Evolutionary conservation across 2,888 invertebrate genomes (phyloP), one percentile per base, ranked within the genome.

Genomic region (Troides helena): DNA sequence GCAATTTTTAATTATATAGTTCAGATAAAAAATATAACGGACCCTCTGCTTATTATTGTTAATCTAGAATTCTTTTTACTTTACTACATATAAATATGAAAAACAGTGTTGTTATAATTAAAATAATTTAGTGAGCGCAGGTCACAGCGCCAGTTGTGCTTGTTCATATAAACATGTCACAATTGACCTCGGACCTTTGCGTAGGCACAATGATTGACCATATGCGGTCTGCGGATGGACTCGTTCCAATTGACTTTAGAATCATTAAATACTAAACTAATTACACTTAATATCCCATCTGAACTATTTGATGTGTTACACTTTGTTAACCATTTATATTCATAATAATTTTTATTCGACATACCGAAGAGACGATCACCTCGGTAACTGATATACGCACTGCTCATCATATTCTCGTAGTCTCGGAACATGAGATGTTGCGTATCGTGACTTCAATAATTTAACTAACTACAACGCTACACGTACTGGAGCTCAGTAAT

Each of bases 191-290:
- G 74, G 73, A 63, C 62, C 68, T 67, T 64, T 73, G 88, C 87
- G 90, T 90, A 84, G 92, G 90, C 87, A 74, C 85, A 85, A 85
- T 81, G 85, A 79, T 79, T 81, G 67, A 64, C 90, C 88, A 79
- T 87, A 87, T 81, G 78, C 67, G 85, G 84, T 72, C 67, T 73
- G 72, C 77, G 80, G 86, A 87, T 85, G 87, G 85, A 83, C 87
- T 81, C 77, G 80, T 76, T 78, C 78, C 81, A 84, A 85, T 85
- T 87, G 82, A 85, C 81, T 82, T 79, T 46, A 46, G 76, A 76
- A 63, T 60, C 30, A 65, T 65, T 62, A 67, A 68, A 71, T 62
- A 46, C 53, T 64, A 62, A 70, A 72, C 57, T 69, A 60, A 71
- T 39, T 65, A 65, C 53, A 46, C 39, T 61, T 53, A 71, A 62